Base-by-base conservation (phyloP, 2,113 vertebrate species). In the Labrus mixtus region DNA sequence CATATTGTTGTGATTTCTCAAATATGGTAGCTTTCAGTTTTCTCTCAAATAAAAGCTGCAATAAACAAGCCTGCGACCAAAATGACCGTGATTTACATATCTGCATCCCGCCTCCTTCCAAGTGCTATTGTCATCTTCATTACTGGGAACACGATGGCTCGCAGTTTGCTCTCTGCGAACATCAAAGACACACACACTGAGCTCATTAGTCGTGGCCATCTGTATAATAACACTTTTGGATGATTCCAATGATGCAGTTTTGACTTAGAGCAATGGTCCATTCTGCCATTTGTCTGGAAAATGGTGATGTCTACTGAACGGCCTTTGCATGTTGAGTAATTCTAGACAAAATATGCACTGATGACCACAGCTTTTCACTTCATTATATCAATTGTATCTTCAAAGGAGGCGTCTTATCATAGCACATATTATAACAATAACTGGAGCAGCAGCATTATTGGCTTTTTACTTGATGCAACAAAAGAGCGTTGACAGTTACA, bases 141-240 rank as follows among this genome's bases (percentile, higher is more conserved):
- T 87, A 92, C 77, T 13, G 85, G 60, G 73, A 83, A 88, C 85
- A 82, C 50, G 76, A 82, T 60, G 79, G 88, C 87, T 90, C 83
- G 85, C 84, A 78, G 76, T 87, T 87, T 83, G 88, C 80, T 86
- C 82, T 84, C 82, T 79, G 83, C 22, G 75, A 87, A 91, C 78
- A 91, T 90, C 84, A 92, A 91, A 92, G 82, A 89, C 50, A 54
- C 72, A 62, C 90, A 91, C 83, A 87, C 89, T 90, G 89, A 92
- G 90, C 92, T 94, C 91, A 93, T 94, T 95, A 95, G 91, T 85
- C 75, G 77, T 87, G 87, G 89, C 92, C 91, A 94, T 95, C 93
- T 94, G 91, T 90, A 91, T 90, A 87, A 92, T 87, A 93, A 85
- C 82, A 83, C 87, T 89, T 90, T 81, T 83, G 78, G 75, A 81